Evolutionary conservation across 2,113 vertebrate genomes (phyloP).

Genomic region (Chionodraco myersi): DNA sequence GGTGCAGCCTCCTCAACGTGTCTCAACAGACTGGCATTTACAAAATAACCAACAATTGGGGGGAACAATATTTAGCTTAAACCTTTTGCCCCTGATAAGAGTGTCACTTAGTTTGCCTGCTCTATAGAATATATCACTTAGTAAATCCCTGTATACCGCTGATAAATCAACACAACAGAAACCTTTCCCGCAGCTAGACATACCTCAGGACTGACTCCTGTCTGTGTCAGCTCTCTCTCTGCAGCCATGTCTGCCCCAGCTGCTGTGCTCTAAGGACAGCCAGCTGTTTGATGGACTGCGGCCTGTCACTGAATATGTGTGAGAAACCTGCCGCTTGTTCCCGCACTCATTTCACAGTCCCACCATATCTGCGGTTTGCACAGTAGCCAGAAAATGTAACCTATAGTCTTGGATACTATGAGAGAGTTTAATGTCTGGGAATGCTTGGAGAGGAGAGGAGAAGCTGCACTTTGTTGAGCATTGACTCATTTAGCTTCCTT

Average conservation of each 20-base stretch:
- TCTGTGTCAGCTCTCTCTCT: conserved; percentile 42
- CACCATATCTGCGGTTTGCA: conserved; percentile 45
- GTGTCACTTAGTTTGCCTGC: background rate
- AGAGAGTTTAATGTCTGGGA: conserved; percentile 42
- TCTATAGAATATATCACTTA: background rate
- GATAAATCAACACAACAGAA: background rate
- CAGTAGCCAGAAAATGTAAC: conserved; percentile 57
- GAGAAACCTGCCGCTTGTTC: conserved; percentile 71
- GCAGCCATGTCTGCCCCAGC: conserved; percentile 65
- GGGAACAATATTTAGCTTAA: no score
- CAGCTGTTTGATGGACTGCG: conserved; percentile 73
- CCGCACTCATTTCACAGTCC: conserved; percentile 56
- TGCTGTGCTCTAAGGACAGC: conserved; percentile 75
- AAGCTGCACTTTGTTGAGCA: conserved; percentile 9
- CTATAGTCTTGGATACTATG: conserved; percentile 47
- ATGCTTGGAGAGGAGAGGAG: conserved; percentile 19
- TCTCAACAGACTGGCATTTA: no score
- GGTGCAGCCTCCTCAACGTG: no score
- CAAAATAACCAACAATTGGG: no score
- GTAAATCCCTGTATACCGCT: conserved; percentile 1
- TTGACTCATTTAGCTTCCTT: conserved; percentile 25
- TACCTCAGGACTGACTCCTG: conserved; percentile 54
- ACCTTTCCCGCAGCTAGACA: conserved; percentile 13
- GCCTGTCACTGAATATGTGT: conserved; percentile 80
- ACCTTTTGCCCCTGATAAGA: background rate